Conservation (phyloP, 2,888 invertebrate genomes). For the Ormyrus rosae region DNA sequence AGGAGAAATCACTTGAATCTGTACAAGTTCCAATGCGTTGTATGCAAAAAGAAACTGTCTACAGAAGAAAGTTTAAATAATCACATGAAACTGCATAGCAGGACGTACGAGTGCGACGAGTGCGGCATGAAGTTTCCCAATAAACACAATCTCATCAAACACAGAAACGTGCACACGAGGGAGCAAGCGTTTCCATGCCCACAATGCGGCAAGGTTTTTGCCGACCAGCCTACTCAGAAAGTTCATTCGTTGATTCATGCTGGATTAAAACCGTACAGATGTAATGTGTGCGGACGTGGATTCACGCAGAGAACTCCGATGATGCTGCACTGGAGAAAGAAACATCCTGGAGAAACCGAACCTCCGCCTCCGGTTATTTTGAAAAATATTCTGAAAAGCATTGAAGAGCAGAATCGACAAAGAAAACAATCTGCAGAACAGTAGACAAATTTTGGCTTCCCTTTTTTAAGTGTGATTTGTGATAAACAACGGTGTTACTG, state of each 20-base stretch:
- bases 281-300: constrained; percentile 64
- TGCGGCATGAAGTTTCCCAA: constrained; percentile 51
- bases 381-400: constrained; percentile 40
- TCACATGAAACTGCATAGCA: constrained; percentile 65
- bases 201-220: constrained; percentile 64
- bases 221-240: constrained; percentile 65
- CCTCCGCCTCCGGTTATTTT: constrained; percentile 61
- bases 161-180: constrained; percentile 59
- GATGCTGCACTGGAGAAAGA: constrained; percentile 59
- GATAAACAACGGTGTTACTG: neutral
- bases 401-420: constrained; percentile 18
- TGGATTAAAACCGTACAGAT: constrained; percentile 64
- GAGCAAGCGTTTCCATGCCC: constrained; percentile 45
- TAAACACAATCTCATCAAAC: constrained; percentile 43
- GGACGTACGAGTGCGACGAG: constrained; percentile 65
- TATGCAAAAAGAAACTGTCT: constrained; percentile 66
- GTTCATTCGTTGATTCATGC: constrained; percentile 65
- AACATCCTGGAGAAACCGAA: constrained; percentile 57
- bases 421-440: too few species aligned
- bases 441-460: too few species aligned
- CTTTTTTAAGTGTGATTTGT: too few species aligned
- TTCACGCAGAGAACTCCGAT: constrained; percentile 76
- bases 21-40: constrained; percentile 64
- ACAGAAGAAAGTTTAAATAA: constrained; percentile 64
- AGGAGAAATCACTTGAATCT: constrained; percentile 62